Evolutionary conservation across 2,797 vertebrate species (phyloP).

Genomic region (Syngnathus acus): DNA sequence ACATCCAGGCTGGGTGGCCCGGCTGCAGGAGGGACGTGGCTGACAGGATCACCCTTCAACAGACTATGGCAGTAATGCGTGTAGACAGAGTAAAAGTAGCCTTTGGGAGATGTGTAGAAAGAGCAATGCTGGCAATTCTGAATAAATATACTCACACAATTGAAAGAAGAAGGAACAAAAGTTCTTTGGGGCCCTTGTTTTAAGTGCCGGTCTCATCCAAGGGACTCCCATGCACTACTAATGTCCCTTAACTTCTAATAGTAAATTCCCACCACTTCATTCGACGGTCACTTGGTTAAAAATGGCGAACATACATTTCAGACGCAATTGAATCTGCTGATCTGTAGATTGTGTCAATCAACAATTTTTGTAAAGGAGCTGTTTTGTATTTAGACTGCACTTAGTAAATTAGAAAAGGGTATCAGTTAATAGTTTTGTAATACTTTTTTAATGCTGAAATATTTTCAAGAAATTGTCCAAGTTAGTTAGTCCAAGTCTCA

Average conservation of each 20-base stretch:
- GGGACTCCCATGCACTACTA: conserved; percentile 58
- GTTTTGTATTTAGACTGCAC: too few species aligned
- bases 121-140: conserved; percentile 69
- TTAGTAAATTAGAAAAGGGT: too few species aligned
- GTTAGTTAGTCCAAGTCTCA: too few species aligned
- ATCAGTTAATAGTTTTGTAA: neutral
- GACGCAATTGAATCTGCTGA: neutral
- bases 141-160: conserved; percentile 59
- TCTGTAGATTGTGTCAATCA: neutral
- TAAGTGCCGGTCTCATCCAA: conserved; percentile 43
- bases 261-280: conserved; percentile 37
- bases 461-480: neutral
- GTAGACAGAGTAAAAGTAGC: conserved; percentile 76
- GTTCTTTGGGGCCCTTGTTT: conserved; percentile 63
- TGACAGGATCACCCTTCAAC: conserved; percentile 75
- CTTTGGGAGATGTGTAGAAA: conserved; percentile 70
- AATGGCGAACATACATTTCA: neutral
- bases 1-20: conserved; percentile 76
- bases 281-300: conserved; percentile 20
- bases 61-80: conserved; percentile 72
- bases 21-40: conserved; percentile 69
- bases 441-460: neutral
- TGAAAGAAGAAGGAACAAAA: conserved; percentile 39
- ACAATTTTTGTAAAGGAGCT: neutral
- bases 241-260: conserved; percentile 52